Conservation (phyloP, 2,888 invertebrate genomes). For the Phortica okadai region DNA sequence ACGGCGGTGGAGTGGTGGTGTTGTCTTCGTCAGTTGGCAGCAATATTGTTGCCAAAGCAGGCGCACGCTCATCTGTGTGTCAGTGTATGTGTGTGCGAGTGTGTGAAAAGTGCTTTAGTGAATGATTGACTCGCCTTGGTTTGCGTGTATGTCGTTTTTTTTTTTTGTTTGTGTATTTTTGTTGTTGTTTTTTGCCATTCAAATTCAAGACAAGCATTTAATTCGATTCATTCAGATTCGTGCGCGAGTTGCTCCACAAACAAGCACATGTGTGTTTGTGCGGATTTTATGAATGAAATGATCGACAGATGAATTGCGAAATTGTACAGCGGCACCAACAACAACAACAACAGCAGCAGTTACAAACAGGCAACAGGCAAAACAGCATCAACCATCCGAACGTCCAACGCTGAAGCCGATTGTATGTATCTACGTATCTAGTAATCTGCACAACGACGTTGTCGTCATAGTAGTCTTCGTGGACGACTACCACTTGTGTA, state of each 20-base stretch:
- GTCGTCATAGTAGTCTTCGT: slow-evolving; percentile 25
- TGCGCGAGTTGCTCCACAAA: not conserved
- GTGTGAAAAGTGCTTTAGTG: slow-evolving; percentile 18
- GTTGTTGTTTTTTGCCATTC: slow-evolving; percentile 11
- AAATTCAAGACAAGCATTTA: slow-evolving; percentile 15
- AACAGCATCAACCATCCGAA: too few relatives aligned
- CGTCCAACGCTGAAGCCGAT: not conserved
- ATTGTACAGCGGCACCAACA: slow-evolving; percentile 56
- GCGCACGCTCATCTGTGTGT: not conserved
- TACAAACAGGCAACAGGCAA: slow-evolving; percentile 34
- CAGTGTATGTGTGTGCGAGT: slow-evolving; percentile 14
- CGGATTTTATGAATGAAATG: slow-evolving; percentile 72
- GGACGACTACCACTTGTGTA: slow-evolving; percentile 44
- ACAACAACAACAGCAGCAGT: slow-evolving; percentile 49
- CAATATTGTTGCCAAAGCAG: not conserved
- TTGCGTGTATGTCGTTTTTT: not conserved
- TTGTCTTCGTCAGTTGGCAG: not conserved
- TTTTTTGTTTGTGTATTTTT: slow-evolving; percentile 5
- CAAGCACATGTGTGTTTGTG: slow-evolving; percentile 32
- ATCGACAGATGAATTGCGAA: slow-evolving; percentile 74
- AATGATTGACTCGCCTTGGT: slow-evolving; percentile 17
- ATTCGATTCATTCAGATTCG: slow-evolving; percentile 21
- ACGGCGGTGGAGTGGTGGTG: slow-evolving; percentile 10
- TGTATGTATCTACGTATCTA: not conserved
- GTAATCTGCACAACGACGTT: not conserved